Evolutionary conservation across 2,113 vertebrate species (phyloP), one percentile per base, ranked within the genome.

Genomic region (Sceloporus undulatus): DNA sequence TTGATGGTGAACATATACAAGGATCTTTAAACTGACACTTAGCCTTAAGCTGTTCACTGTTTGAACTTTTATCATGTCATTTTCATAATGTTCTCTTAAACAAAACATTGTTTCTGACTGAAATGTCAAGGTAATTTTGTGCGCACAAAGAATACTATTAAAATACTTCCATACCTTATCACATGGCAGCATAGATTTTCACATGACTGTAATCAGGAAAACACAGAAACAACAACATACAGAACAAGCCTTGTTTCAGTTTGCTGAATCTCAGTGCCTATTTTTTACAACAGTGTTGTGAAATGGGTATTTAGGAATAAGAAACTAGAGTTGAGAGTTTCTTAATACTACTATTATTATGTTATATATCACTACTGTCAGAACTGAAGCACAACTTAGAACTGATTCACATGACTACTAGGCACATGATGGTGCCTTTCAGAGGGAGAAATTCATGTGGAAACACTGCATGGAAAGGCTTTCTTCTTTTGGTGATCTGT

Each of bases 101-200:
- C 13, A 87, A 40, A 78, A 7, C 13, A 65, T 27, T 0, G 0
- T 38, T 87, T 82, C 48, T 76, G 75, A 74, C 83, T 86, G 82
- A 83, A 85, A 91, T 78, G 79, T 75, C 73, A 80, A 56, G 14
- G 48, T 83, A 78, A 73, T 85, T 78, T 27, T 23, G 18, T 85
- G 27, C 1, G n/a, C 54, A 16, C 78, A 23, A 34, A 34, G 2
- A 29, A 81, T 18, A 25, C 52, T 1, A 34, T 38, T n/a, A 59
- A 19, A 90, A 86, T 52, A 59, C 3, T 82, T 78, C 38, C 79
- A 68, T 0, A 0, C 74, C 29, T 88, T 90, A 9, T 29, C 21
- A 62, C 25, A 85, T 81, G 25, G 10, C 0, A 16, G n/a, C 29
- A 86, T 52, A 90, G 70, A 8, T 78, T 65, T 77, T 71, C 73